phyloP scores from a whole-genome alignment of 2,113 vertebrate genomes.

The Hydrochoerus hydrochaeris region DNA sequence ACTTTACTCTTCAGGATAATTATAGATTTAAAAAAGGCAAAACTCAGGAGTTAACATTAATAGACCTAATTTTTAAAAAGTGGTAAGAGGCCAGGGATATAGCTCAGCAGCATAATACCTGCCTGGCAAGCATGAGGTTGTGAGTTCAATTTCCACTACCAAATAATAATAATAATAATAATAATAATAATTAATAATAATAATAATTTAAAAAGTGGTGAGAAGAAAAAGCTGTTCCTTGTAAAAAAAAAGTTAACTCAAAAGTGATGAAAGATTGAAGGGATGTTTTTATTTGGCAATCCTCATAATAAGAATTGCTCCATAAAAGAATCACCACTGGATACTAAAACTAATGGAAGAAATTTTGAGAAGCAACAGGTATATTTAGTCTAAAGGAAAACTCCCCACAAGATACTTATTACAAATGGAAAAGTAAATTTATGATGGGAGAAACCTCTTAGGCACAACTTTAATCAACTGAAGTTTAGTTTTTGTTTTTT shows the following conservation, averaged over 20 bases:
- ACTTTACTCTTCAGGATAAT: slow-evolving; percentile 35
- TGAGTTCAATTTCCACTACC: too few species aligned
- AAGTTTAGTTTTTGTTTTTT: background rate
- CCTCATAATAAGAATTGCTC: background rate
- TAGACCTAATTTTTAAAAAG: background rate
- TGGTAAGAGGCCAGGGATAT: too few species aligned
- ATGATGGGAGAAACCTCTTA: background rate
- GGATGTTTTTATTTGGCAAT: background rate
- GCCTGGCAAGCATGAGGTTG: too few species aligned
- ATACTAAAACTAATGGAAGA: background rate
- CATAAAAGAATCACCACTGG: background rate
- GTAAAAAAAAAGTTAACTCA: slow-evolving; percentile 32
- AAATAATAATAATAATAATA: too few species aligned
- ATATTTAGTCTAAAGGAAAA: background rate
- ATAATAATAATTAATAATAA: too few species aligned
- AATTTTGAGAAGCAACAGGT: background rate
- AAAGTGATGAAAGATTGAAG: background rate
- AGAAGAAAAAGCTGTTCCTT: background rate
- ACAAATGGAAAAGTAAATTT: slow-evolving; percentile 5
- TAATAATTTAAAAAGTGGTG: too few species aligned
- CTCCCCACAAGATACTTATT: background rate
- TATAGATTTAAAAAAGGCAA: background rate
- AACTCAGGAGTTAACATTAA: background rate
- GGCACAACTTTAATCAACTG: background rate
- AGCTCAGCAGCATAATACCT: too few species aligned